Conservation (phyloP, 2,113 vertebrate species). For the Tapirus terrestris region DNA sequence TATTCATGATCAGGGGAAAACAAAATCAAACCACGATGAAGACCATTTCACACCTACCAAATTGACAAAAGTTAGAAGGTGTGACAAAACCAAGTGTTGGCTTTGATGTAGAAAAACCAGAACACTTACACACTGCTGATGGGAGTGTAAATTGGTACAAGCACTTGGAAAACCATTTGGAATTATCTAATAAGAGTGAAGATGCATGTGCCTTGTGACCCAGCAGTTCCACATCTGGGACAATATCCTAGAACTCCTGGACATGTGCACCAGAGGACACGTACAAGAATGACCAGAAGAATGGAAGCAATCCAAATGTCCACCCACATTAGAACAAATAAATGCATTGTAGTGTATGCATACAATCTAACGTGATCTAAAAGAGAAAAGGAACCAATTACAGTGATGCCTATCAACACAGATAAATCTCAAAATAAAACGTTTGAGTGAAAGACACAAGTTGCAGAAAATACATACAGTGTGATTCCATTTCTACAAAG, state of each 20-base stretch:
- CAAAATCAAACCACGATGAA: background rate
- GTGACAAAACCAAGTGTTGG: background rate
- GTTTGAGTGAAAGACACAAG: background rate
- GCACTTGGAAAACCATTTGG: background rate
- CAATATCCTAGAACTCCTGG: no score
- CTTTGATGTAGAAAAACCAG: background rate
- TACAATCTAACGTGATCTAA: fast-evolving
- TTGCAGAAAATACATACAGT: background rate
- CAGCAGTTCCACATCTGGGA: background rate
- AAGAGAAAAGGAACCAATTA: background rate
- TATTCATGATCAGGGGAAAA: background rate
- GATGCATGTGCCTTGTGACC: background rate
- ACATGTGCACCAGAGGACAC: no score
- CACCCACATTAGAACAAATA: background rate
- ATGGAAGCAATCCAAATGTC: background rate
- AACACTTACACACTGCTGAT: background rate
- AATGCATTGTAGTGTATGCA: background rate
- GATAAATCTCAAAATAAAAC: background rate
- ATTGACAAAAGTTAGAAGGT: background rate
- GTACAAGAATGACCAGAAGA: background rate
- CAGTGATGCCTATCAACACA: no score
- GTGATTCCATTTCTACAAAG: background rate
- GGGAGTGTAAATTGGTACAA: background rate
- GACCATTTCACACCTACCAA: background rate
- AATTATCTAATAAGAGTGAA: no score